Evolutionary conservation across 2,888 invertebrate genomes (phyloP).

Genomic region (Scaptomyza reducta): DNA sequence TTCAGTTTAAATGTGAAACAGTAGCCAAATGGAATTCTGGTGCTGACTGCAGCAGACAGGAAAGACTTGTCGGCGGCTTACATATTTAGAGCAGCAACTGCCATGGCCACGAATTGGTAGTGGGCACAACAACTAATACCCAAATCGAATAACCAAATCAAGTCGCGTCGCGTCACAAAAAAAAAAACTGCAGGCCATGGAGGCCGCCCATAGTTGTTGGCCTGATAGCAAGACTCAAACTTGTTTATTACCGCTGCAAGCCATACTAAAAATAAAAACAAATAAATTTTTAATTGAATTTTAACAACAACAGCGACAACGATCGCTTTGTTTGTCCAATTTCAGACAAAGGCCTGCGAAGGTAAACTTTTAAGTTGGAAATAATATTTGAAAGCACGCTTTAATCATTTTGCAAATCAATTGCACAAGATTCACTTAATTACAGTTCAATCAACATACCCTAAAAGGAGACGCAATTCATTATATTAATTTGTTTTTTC

Average conservation of each 20-base stretch:
- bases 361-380: background rate
- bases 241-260: constrained; percentile 70
- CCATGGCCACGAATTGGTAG: constrained; percentile 64
- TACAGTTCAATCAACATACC: background rate
- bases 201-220: constrained; percentile 63
- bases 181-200: constrained; percentile 71
- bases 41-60: constrained; percentile 50
- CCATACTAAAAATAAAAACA: constrained; percentile 32
- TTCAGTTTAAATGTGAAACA: constrained; percentile 37
- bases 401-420: constrained; percentile 16
- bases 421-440: constrained; percentile 12
- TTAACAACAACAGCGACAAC: constrained; percentile 37
- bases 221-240: constrained; percentile 54
- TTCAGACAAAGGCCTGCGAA: too few species aligned
- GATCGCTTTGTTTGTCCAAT: constrained; percentile 24
- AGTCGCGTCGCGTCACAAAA: constrained; percentile 29
- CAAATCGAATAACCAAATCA: constrained; percentile 41
- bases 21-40: constrained; percentile 35
- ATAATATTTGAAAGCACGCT: constrained; percentile 9
- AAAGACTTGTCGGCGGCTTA: constrained; percentile 67
- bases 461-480: constrained; percentile 13
- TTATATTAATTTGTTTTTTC: background rate
- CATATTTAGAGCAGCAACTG: constrained; percentile 71
- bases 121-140: constrained; percentile 37
- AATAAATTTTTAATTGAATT: constrained; percentile 64